These are phyloP conservation scores for Erynnis tages DNA, from an alignment of 2,888 invertebrate species.

Conservation along the genomic window DNA sequence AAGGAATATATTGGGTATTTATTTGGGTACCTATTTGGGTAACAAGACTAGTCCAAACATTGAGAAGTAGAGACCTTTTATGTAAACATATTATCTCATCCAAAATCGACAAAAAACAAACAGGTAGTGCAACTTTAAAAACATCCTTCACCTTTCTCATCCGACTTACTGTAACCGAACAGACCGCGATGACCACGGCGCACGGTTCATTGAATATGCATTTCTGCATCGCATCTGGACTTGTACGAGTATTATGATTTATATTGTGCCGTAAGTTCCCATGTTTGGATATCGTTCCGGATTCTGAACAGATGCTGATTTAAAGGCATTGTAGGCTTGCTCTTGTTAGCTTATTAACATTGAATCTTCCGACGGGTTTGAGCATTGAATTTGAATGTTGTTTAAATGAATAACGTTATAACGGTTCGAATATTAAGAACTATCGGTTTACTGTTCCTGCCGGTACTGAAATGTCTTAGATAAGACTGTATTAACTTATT, in stretches of 20 bases:
- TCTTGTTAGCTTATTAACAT: slow-evolving; percentile 32
- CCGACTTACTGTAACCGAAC: no score
- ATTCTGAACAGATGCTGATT: slow-evolving; percentile 56
- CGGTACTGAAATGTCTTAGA: background rate
- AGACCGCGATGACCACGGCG: background rate
- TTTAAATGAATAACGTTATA: slow-evolving; percentile 6
- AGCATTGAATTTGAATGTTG: slow-evolving; percentile 39
- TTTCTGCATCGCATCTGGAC: slow-evolving; percentile 18
- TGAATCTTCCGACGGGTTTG: slow-evolving; percentile 17
- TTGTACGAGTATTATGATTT: slow-evolving; percentile 50
- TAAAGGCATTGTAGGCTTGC: slow-evolving; percentile 50
- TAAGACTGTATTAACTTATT: no score
- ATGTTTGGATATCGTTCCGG: slow-evolving; percentile 56
- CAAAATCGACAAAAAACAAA: no score
- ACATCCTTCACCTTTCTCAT: no score
- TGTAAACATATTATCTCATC: no score
- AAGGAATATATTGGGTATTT: no score
- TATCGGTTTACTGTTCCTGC: background rate
- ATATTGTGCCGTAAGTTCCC: slow-evolving; percentile 50
- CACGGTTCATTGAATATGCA: slow-evolving; percentile 25
- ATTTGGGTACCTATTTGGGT: no score
- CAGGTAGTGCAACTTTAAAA: background rate
- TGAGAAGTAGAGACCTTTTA: no score
- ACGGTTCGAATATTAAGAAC: background rate
- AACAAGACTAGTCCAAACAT: no score